Evolutionary conservation across 2,113 vertebrate species (phyloP), one percentile per base, ranked within the genome.

Genomic region (Panthera leo): DNA sequence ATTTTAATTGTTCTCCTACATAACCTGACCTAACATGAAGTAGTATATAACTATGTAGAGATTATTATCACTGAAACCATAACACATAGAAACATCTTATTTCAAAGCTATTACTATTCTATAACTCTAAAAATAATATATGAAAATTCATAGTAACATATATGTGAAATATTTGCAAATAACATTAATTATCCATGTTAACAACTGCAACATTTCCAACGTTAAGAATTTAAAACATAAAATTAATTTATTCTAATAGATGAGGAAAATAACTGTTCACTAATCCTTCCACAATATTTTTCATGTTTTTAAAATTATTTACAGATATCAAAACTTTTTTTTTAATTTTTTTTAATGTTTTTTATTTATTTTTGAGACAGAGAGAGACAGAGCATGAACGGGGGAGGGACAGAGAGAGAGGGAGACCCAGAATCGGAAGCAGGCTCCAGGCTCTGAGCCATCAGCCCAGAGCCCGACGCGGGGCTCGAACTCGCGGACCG

Each of bases 41-140:
- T 16, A 91, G 31, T 70, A 90, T 29, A 65, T 68, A 73, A 89
- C 23, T 79, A 29, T 61, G 3, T n/a, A 14, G 34, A 71, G 65
- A 10, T 80, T 86, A 87, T 48, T 93, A 71, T 68, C 90, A 84
- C 55, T 75, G 89, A 94, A 70, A 83, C 29, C 25, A 45, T 85
- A 89, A 90, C 53, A 65, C 5, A 55, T 1, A 75, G 42, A 87
- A 94, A 88, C 7, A 91, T 42, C 91, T 76, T 58, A 91, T 15
- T 71, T 96, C 39, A 73, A 93, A 96, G 39, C 42, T 67, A 68
- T 14, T 70, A 45, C 2, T 31, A 91, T 39, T 2, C 15, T 27
- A 76, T 31, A n/a, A 70, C 18, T 95, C 53, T 75, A 88, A 93
- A 90, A 96, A 63, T 42, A 71, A 61, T 70, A 68, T 12, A 94